A percentile compares a stretch with the other conserved stretches of the same genome.
Evolutionary conservation across 2,797 vertebrate genomes (phyloP).

Genomic region (Peromyscus nudipes): DNA sequence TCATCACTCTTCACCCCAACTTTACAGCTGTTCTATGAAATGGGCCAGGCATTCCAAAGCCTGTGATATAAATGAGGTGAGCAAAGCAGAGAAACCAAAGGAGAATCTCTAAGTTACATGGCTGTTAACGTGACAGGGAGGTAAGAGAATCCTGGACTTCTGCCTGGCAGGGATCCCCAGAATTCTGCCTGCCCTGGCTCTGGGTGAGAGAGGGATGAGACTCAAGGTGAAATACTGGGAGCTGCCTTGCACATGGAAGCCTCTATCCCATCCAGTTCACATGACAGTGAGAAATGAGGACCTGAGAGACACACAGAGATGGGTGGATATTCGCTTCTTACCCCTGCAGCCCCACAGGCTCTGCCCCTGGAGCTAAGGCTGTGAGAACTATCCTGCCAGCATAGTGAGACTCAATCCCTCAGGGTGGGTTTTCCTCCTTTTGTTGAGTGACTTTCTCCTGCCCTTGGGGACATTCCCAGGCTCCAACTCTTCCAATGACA

Average conservation of each 20-base stretch:
- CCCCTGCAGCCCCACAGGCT: not conserved
- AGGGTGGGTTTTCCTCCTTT: constrained; percentile 76
- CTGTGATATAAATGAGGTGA: not conserved
- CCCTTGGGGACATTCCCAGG: constrained; percentile 85
- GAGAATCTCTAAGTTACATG: not conserved
- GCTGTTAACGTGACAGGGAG: not conserved
- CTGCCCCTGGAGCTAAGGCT: constrained; percentile 21
- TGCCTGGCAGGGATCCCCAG: not conserved
- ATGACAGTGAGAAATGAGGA: not conserved
- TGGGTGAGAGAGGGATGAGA: not conserved
- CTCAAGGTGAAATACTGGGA: not conserved
- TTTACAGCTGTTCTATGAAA: not conserved
- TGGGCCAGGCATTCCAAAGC: not conserved
- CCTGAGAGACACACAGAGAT: constrained; percentile 61
- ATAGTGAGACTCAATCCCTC: constrained; percentile 64
- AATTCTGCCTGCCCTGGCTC: not conserved
- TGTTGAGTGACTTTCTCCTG: constrained; percentile 84
- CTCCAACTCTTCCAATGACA: constrained; percentile 85
- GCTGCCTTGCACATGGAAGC: not conserved
- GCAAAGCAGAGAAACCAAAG: not conserved
- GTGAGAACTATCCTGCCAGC: constrained; percentile 46
- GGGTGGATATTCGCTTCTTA: not conserved
- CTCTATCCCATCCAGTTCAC: not conserved
- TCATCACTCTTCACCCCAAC: no score
- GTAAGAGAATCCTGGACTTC: not conserved